Percentiles rank a stretch among this genome's conserved stretches.
Evolutionary conservation across 2,113 vertebrate species (phyloP).

Genomic region (Myiagra hebetior): DNA sequence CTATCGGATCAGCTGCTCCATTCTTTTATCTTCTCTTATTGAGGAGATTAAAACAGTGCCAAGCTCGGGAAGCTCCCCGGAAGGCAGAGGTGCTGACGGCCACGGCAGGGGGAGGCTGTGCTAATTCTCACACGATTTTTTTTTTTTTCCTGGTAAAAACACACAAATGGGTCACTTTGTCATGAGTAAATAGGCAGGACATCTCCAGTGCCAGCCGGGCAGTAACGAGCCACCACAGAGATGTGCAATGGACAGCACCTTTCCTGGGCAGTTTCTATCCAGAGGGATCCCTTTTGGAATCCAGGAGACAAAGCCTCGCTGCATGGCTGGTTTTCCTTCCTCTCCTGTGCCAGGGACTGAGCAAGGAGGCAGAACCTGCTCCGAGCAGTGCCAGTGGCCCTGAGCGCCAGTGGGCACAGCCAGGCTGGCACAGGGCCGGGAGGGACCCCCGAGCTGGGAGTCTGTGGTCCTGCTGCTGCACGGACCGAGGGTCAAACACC

Average conservation of each 20-base stretch:
- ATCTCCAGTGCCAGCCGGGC: not conserved
- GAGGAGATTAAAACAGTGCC: slow-evolving; percentile 7
- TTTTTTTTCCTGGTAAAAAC: not conserved
- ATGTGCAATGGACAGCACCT: fast-evolving
- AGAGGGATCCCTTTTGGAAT: not conserved
- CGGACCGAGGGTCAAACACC: not conserved
- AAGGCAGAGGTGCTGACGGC: not conserved
- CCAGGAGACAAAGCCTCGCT: fast-evolving
- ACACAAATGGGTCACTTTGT: not conserved
- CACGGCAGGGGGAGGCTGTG: not conserved
- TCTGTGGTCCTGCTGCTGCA: not conserved
- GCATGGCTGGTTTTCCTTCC: not conserved
- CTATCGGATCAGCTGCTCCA: slow-evolving; percentile 9
- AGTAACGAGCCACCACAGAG: fast-evolving
- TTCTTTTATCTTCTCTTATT: not conserved
- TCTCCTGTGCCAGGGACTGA: fast-evolving
- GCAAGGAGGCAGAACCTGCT: not conserved
- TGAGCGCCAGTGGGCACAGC: fast-evolving
- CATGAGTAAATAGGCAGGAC: fast-evolving
- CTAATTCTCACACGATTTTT: not conserved
- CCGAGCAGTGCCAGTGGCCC: not conserved
- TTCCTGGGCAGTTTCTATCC: not conserved
- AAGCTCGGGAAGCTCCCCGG: not conserved
- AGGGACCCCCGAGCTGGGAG: not conserved
- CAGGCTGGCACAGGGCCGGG: not conserved